Conservation (phyloP, 2,888 invertebrate species). For the Drosophila meridiana region DNA sequence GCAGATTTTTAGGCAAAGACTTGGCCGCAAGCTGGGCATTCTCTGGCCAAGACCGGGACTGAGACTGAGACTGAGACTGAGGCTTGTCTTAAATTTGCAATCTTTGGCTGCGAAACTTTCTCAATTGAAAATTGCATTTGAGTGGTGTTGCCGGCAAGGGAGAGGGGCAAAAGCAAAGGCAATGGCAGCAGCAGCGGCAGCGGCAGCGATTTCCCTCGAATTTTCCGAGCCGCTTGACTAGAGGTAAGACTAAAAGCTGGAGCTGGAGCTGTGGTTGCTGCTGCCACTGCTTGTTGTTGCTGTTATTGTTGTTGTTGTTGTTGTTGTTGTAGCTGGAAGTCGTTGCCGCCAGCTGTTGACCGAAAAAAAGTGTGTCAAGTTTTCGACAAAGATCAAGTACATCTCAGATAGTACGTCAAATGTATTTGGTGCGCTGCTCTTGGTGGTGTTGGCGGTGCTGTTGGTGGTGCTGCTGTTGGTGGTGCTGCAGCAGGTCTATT, state of each 20-base stretch:
- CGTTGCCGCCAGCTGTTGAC: conserved; percentile 66
- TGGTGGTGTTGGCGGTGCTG: conserved; percentile 13
- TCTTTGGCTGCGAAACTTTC: conserved; percentile 68
- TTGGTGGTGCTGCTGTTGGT: conserved; percentile 27
- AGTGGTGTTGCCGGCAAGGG: conserved; percentile 32
- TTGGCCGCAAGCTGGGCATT: conserved; percentile 26
- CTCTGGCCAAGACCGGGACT: not conserved
- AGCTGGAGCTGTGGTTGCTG: conserved; percentile 26
- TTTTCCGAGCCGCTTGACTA: conserved; percentile 66
- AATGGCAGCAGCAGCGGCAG: conserved; percentile 10
- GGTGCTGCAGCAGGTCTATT: conserved; percentile 17
- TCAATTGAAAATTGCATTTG: conserved; percentile 69
- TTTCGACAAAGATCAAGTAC: conserved; percentile 83
- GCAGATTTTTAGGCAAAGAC: conserved; percentile 39
- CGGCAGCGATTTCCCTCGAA: conserved; percentile 71
- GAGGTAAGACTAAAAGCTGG: conserved; percentile 45
- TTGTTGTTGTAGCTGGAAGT: conserved; percentile 49
- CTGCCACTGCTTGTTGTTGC: conserved; percentile 14
- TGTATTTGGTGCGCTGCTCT: conserved; percentile 28
- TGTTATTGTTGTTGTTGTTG: conserved; percentile 19
- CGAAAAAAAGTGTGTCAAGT: conserved; percentile 82
- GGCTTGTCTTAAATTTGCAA: conserved; percentile 64
- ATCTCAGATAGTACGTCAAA: conserved; percentile 76
- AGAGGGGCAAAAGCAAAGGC: conserved; percentile 7
- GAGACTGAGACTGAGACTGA: conserved; percentile 19